Evolutionary conservation across 2,797 vertebrate species (phyloP).

Genomic region (Channallabes apus): DNA sequence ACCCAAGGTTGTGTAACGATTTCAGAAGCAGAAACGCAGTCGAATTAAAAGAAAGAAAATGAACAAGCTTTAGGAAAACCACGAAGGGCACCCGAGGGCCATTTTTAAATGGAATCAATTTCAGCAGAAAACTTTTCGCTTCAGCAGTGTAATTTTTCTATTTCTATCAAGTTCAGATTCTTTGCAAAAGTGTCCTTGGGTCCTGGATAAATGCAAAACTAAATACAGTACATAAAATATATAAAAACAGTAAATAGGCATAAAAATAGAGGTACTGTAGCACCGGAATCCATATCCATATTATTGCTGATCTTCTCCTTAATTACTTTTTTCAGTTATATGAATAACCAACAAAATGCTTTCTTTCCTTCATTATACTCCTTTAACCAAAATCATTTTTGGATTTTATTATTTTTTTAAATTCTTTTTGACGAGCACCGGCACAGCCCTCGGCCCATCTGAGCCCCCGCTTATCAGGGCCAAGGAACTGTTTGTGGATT

Average conservation of each 20-base stretch:
- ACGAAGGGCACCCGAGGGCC: neutral
- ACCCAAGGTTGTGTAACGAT: neutral
- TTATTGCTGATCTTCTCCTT: neutral
- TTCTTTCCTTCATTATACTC: neutral
- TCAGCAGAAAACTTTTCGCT: neutral
- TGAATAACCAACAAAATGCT: neutral
- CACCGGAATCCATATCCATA: neutral
- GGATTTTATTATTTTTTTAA: neutral
- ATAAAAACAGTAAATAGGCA: too few species aligned
- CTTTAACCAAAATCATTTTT: too few species aligned
- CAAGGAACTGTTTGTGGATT: neutral
- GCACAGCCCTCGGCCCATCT: constrained; percentile 10
- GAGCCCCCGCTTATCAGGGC: neutral
- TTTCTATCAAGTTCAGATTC: neutral
- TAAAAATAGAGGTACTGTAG: too few species aligned
- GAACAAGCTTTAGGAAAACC: neutral
- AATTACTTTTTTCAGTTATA: neutral
- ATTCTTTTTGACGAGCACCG: neutral
- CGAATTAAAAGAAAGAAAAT: neutral
- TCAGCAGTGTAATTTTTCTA: neutral
- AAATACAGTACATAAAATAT: too few species aligned
- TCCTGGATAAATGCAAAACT: too few species aligned
- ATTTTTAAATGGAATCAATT: too few species aligned
- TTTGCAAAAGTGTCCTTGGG: too few species aligned
- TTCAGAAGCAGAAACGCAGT: neutral